Base-by-base conservation (phyloP, 1,140 invertebrate species). In the Macrobrachium nipponense region DNA sequence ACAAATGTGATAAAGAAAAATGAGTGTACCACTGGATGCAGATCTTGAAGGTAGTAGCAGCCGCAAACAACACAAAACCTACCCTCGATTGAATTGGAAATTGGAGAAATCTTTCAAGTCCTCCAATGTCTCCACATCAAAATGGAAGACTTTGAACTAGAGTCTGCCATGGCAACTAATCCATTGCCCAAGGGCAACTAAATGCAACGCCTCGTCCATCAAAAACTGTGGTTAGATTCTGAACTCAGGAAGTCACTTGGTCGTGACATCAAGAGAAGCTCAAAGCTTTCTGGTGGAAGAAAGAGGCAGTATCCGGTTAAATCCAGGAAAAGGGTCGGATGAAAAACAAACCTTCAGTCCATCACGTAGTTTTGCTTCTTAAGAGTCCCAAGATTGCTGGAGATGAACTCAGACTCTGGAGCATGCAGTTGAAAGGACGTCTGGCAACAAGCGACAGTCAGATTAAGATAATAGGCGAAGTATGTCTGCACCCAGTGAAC, bases 301-400 rank as follows among this genome's bases (percentile, higher is more conserved):
- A 73, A 86, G 23, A 88, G 86, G n/a, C 58, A 88, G 86, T 23
- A 80, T 82, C 20, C 83, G 87, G n/a, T n/a, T 44, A 82, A 79
- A 23, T 72, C 83, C 80, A 62, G 66, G 27, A 83, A 83, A 17
- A n/a, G 27, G 68, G 12, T 70, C 73, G 43, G 68, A 59, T 68
- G 79, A 79, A 8, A 64, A 58, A 8, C 85, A 85, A 72, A 27
- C 27, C 5, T 85, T 70, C 59, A 81, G 82, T 58, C 82, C 83
- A 17, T 88, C 88, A 59, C 72, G 76, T 20, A 86, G n/a, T n/a
- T 87, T n/a, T 86, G 82, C 27, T 89, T 89, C 73, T 79, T 62
- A 58, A n/a, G 82, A 84, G 61, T 14, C 62, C 58, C 17, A 68
- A n/a, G 62, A 66, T 78, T 78, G 61, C 58, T 18, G 27, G n/a